These are phyloP conservation scores for Tetrao urogallus DNA, from an alignment of 2,113 vertebrate species.

Conservation along the genomic window DNA sequence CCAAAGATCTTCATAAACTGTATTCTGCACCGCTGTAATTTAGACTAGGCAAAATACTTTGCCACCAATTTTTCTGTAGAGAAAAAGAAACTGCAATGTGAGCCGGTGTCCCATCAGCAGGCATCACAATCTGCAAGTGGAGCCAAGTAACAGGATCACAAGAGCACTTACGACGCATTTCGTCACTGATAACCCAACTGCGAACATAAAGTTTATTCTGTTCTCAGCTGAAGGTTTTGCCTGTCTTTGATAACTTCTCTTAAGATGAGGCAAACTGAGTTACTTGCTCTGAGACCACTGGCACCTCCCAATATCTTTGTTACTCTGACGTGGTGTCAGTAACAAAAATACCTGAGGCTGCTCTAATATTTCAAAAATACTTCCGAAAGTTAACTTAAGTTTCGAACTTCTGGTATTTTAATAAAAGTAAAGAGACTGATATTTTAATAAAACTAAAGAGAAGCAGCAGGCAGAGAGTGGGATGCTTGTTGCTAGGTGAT, in stretches of 20 bases:
- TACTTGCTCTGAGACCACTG: neutral
- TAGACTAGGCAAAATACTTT: neutral
- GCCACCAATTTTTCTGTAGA: neutral
- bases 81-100: neutral
- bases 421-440: conserved; percentile 60
- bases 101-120: neutral
- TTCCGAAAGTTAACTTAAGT: conserved; percentile 67
- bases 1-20: neutral
- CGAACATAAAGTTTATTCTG: neutral
- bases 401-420: conserved; percentile 60
- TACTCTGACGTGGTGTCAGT: neutral
- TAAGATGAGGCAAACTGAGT: neutral
- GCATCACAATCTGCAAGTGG: neutral
- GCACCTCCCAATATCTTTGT: neutral
- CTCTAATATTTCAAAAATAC: conserved; percentile 53
- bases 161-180: neutral
- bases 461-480: conserved; percentile 41
- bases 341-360: conserved; percentile 59
- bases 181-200: neutral
- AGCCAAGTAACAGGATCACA: neutral
- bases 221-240: neutral
- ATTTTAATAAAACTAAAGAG: conserved; percentile 68
- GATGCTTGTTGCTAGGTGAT: conserved; percentile 75
- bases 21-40: neutral
- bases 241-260: neutral